Evolutionary conservation across 2,888 invertebrate genomes (phyloP), one percentile per base, ranked within the genome.

Genomic region (Bhutanitis thaidina): DNA sequence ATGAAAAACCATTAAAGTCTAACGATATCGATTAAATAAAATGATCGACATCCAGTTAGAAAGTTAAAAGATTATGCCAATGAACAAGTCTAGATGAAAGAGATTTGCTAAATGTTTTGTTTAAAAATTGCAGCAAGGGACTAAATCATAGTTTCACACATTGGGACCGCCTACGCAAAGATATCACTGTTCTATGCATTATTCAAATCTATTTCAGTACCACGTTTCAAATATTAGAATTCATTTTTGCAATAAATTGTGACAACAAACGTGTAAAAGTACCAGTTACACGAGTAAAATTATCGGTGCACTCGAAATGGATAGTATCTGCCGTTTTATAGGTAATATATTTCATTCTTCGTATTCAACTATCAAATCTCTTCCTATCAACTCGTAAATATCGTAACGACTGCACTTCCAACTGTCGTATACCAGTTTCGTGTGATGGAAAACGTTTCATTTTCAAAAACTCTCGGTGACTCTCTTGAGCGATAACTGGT

Each of bases 391-490:
- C 12, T 51, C 36, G 40, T 41, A 51, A 51, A 51, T 46, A 52
- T 53, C 55, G 43, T 52, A 56, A 50, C 58, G 60, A 61, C 45
- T 49, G 54, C 53, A 49, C 57, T 57, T 64, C 55, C 57, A 60
- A 61, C 60, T 66, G 41, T 51, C 45, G 36, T 41, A 67, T 66
- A 61, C 67, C 59, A 67, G 65, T 69, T 71, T 66, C 61, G 69
- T 69, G 73, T 80, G 80, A 82, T 77, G 77, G 73, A 80, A 81
- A 81, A 77, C 72, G 69, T 80, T 79, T 81, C 77, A 81, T 84
- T 34, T 84, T 77, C 80, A 71, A 79, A 82, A 83, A 78, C 65
- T 71, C 73, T 70, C 60, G 65, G 66, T 71, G 74, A 77, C 68
- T 80, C 78, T 80, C 76, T 76, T 79, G 78, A 77, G 69, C 73